Conservation (phyloP, 92 coral and sea anemone species). For the Porites lobata region DNA sequence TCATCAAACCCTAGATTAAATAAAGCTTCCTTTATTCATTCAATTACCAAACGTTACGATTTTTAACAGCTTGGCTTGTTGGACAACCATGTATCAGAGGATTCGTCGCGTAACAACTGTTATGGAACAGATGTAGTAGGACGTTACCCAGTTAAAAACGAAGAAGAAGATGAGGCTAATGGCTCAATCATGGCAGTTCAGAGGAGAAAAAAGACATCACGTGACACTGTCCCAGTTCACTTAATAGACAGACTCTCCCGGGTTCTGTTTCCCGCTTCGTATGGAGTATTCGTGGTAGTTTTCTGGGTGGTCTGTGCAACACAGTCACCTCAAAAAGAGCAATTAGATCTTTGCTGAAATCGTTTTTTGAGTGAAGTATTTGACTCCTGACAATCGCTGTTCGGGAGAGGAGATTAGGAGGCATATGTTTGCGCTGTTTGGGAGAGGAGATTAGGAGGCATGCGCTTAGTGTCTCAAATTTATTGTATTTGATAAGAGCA, state of each 20-base stretch:
- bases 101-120: neutral
- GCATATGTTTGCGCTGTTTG: no score
- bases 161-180: neutral
- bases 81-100: conserved; percentile 1
- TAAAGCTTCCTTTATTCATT: no score
- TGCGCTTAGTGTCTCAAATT: no score
- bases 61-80: conserved; percentile 7
- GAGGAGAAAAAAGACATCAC: neutral
- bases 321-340: conserved; percentile 33
- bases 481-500: no score
- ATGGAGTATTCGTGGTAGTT: conserved; percentile 21
- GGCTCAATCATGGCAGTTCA: neutral
- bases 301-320: conserved; percentile 53
- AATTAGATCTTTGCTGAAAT: conserved; percentile 23
- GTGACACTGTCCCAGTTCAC: neutral
- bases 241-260: conserved; percentile 31
- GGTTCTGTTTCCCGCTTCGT: conserved; percentile 12
- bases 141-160: conserved; percentile 8
- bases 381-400: no score
- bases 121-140: neutral
- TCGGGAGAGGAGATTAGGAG: no score
- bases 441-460: no score
- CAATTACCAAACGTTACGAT: neutral
- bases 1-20: no score
- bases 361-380: neutral